phyloP scores from a whole-genome alignment of 2,888 invertebrate species.

The Neoascia interrupta region DNA sequence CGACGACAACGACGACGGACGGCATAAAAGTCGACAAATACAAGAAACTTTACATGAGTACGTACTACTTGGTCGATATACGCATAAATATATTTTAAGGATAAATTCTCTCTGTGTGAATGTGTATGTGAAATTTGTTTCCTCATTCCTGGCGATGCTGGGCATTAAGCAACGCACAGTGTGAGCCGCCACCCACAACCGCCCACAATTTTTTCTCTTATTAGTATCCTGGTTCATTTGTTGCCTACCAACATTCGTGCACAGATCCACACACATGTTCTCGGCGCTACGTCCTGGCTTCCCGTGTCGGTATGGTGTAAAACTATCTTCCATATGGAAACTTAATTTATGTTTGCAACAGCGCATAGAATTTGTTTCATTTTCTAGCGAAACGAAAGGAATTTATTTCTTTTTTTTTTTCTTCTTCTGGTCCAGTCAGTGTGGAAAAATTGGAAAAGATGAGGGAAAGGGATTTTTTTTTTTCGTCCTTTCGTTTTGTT shows the following conservation, averaged over 20 bases:
- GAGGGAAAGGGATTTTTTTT: slow-evolving; percentile 33
- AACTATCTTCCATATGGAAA: slow-evolving; percentile 80
- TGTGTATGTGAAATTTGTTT: slow-evolving; percentile 54
- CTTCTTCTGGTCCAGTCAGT: slow-evolving; percentile 62
- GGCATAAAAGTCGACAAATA: slow-evolving; percentile 49
- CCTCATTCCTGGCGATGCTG: slow-evolving; percentile 32
- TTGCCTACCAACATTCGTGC: slow-evolving; percentile 54
- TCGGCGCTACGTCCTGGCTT: no score
- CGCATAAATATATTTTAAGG: slow-evolving; percentile 25
- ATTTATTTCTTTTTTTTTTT: slow-evolving; percentile 62
- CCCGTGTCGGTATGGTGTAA: slow-evolving; percentile 56
- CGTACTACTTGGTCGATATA: slow-evolving; percentile 48
- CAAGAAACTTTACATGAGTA: slow-evolving; percentile 59
- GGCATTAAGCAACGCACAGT: slow-evolving; percentile 7
- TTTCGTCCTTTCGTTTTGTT: slow-evolving; percentile 37
- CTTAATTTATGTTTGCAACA: slow-evolving; percentile 80
- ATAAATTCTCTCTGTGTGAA: slow-evolving; percentile 30
- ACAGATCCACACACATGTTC: slow-evolving; percentile 3
- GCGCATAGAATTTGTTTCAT: slow-evolving; percentile 78
- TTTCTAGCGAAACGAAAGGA: slow-evolving; percentile 67
- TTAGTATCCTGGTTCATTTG: slow-evolving; percentile 68
- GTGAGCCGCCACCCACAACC: slow-evolving; percentile 32
- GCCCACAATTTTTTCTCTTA: slow-evolving; percentile 48
- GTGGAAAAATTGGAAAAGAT: slow-evolving; percentile 35
- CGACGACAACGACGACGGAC: slow-evolving; percentile 36